phyloP scores from a whole-genome alignment of 2,113 vertebrate species.

The Gymnobelideus leadbeateri region DNA sequence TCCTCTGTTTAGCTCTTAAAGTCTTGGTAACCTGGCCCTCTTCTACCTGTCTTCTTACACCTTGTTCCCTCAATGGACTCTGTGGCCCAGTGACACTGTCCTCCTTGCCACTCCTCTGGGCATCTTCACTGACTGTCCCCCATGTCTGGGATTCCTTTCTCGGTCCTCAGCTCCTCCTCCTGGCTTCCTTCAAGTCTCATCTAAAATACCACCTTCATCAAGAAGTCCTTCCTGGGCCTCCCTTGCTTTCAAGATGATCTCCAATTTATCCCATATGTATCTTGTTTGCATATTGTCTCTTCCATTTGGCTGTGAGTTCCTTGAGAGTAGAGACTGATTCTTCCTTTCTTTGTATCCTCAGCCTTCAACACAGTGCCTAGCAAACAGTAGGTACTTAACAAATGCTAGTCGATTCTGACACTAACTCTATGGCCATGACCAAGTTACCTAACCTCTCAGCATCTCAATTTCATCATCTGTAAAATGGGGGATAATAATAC shows the following conservation, averaged over 20 bases:
- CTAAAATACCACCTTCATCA: neutral
- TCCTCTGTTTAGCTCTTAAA: neutral
- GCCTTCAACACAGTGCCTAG: neutral
- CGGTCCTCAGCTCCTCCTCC: neutral
- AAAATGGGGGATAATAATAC: neutral
- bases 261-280: neutral
- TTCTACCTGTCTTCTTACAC: neutral
- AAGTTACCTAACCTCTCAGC: neutral
- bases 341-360: neutral
- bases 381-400: neutral
- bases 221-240: neutral
- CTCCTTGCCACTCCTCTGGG: neutral
- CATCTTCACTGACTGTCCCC: neutral
- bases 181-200: neutral
- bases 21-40: neutral
- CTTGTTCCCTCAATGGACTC: neutral
- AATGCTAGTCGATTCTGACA: neutral
- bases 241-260: neutral
- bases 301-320: neutral
- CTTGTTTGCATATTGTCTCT: neutral
- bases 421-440: neutral
- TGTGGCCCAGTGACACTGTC: neutral
- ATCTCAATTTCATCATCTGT: neutral
- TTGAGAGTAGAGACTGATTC: neutral
- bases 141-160: neutral